Conservation (phyloP, 92 coral and sea anemone genomes). For the Palythoa caribaeorum region DNA sequence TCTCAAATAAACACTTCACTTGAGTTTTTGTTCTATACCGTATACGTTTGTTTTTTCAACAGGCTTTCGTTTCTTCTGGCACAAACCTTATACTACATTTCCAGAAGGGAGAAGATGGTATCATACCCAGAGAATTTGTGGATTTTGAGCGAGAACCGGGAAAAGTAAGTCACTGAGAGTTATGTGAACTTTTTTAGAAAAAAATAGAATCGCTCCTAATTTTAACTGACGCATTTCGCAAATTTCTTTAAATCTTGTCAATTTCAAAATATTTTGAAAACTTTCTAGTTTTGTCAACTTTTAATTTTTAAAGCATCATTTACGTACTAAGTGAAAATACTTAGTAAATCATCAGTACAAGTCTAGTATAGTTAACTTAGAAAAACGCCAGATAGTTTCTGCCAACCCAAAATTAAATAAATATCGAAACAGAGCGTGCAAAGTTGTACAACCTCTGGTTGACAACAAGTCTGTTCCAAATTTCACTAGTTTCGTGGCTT, state of each 20-base stretch:
- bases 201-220: neutral
- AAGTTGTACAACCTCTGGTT: neutral
- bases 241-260: neutral
- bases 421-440: constrained; percentile 2
- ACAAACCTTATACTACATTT: constrained; percentile 88
- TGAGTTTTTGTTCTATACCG: neutral
- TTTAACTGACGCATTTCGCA: constrained; percentile 2
- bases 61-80: constrained; percentile 99
- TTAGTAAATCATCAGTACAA: constrained; percentile 4
- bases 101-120: constrained; percentile 94
- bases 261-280: constrained; percentile 11
- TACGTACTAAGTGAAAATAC: neutral
- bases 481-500: constrained; percentile 45
- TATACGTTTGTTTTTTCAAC: constrained; percentile 7
- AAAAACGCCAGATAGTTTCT: constrained; percentile 16
- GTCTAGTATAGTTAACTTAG: neutral
- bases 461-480: constrained; percentile 27
- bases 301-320: neutral
- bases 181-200: neutral
- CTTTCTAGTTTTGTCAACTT: constrained; percentile 39
- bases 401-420: neutral
- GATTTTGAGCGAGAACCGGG: constrained; percentile 99
- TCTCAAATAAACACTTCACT: constrained; percentile 44
- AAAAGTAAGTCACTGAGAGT: constrained; percentile 73
- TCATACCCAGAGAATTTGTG: constrained; percentile 79